Conservation (phyloP, 2,797 vertebrate species). For the Syncerus caffer region DNA sequence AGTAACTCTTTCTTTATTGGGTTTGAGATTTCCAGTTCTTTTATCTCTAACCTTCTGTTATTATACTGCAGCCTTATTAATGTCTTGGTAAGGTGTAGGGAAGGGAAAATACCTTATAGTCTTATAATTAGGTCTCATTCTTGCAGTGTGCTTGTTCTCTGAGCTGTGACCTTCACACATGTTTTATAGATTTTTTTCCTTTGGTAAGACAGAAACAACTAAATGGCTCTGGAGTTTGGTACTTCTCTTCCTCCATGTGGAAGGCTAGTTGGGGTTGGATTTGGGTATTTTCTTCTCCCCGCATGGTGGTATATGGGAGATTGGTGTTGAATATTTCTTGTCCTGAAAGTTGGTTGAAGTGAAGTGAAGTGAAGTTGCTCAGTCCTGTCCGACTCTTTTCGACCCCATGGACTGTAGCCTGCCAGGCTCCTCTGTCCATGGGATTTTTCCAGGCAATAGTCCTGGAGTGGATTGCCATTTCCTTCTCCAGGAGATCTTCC, state of each 20-base stretch:
- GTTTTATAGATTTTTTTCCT: background rate
- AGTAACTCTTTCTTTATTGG: background rate
- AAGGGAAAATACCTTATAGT: background rate
- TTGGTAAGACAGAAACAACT: background rate
- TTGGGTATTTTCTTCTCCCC: background rate
- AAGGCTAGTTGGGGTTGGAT: background rate
- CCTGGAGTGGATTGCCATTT: too few relatives aligned
- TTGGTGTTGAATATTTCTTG: background rate
- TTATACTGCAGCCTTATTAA: background rate
- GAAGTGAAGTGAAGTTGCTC: too few relatives aligned
- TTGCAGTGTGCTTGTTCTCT: background rate
- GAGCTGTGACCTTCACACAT: background rate
- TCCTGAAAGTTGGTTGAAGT: background rate
- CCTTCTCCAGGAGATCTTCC: too few relatives aligned
- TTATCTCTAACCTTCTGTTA: background rate
- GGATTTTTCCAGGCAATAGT: too few relatives aligned
- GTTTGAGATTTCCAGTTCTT: background rate
- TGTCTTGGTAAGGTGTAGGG: background rate
- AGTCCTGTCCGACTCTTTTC: rapidly evolving
- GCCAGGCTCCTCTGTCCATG: too few relatives aligned
- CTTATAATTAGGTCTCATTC: background rate
- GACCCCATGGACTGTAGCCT: too few relatives aligned
- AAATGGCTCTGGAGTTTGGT: background rate
- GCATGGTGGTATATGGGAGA: background rate
- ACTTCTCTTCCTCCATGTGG: background rate